Conservation (phyloP, 2,888 invertebrate genomes). For the Macropis europaea region DNA sequence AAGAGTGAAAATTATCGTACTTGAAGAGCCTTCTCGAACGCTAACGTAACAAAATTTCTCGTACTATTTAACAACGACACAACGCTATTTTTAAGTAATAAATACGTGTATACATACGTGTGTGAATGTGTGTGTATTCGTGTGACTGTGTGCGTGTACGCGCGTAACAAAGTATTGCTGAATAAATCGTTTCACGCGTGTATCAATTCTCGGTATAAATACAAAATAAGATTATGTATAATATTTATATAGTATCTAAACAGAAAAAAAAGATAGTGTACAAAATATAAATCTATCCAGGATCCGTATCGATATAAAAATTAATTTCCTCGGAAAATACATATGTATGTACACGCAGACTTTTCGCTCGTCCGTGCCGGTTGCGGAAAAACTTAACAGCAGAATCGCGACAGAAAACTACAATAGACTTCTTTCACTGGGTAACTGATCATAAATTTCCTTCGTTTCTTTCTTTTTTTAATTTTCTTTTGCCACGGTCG, state of each 20-base stretch:
- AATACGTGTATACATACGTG: conserved; percentile 47
- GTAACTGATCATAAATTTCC: conserved; percentile 63
- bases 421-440: conserved; percentile 61
- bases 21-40: conserved; percentile 30
- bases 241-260: conserved; percentile 41
- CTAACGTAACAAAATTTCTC: conserved; percentile 53
- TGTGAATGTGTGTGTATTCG: neutral
- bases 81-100: conserved; percentile 60
- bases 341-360: conserved; percentile 51
- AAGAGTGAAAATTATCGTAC: conserved; percentile 53
- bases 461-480: conserved; percentile 5
- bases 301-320: conserved; percentile 53
- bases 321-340: conserved; percentile 55
- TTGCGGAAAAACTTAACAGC: conserved; percentile 56
- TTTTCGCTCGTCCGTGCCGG: conserved; percentile 40
- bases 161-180: conserved; percentile 34
- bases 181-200: conserved; percentile 32
- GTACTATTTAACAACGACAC: conserved; percentile 47
- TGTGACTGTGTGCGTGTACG: conserved; percentile 34
- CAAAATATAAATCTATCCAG: conserved; percentile 68
- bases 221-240: conserved; percentile 60
- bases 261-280: conserved; percentile 60
- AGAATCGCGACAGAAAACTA: conserved; percentile 53
- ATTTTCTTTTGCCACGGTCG: neutral
- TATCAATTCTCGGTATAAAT: conserved; percentile 59